These are phyloP conservation scores for Babyrousa celebensis DNA, from an alignment of 2,797 vertebrate genomes.

Conservation along the genomic window DNA sequence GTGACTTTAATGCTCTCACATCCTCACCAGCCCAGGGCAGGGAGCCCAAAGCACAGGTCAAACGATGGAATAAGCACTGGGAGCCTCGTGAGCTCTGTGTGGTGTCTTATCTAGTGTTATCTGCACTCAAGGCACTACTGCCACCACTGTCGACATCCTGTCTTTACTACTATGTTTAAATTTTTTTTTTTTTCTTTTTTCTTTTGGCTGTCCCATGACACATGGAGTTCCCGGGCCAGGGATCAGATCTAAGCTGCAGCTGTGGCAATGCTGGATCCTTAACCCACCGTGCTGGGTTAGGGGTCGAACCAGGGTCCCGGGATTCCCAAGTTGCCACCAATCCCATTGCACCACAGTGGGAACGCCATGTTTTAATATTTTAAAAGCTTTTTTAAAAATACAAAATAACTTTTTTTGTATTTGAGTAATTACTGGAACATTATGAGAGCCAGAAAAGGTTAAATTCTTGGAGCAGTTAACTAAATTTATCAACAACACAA, in stretches of 20 bases:
- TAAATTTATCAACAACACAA: background rate
- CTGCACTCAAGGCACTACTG: background rate
- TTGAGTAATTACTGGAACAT: background rate
- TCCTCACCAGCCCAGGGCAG: no score
- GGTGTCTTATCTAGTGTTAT: accelerated
- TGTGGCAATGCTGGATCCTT: no score
- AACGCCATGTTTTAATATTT: no score
- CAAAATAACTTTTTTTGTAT: background rate
- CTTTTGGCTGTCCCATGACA: no score
- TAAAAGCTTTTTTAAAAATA: background rate
- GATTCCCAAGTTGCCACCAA: no score
- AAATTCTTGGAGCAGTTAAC: background rate
- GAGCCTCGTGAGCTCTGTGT: background rate
- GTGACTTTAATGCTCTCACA: accelerated
- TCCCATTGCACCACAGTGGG: no score
- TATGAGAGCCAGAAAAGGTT: background rate
- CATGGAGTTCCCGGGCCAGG: no score
- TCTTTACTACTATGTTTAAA: background rate
- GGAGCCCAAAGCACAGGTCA: background rate
- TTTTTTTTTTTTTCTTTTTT: background rate
- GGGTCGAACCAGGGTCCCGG: no score
- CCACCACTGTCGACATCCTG: no score
- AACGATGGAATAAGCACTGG: accelerated
- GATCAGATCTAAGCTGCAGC: no score
- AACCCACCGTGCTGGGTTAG: no score